Evolutionary conservation across 2,888 invertebrate genomes (phyloP).

Genomic region (Trileptium ribeirensis): DNA sequence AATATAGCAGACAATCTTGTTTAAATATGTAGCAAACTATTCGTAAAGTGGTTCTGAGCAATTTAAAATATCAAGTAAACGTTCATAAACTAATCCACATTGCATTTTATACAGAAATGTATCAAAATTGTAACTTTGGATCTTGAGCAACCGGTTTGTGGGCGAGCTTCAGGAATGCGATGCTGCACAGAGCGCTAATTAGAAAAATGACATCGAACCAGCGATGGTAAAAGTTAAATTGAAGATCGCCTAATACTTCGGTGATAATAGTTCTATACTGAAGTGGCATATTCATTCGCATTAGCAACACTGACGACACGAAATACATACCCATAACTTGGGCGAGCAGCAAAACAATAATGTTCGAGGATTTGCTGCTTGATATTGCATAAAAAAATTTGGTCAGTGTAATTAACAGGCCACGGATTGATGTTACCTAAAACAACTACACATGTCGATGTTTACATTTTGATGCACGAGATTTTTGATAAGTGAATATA

Average conservation of each 20-base stretch:
- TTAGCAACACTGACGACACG: slow-evolving; percentile 87
- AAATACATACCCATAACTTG: slow-evolving; percentile 99
- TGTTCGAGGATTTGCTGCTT: slow-evolving; percentile 94
- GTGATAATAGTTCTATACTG: slow-evolving; percentile 89
- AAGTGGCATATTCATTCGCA: slow-evolving; percentile 98
- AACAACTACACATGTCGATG: too few relatives aligned
- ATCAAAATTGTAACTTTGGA: slow-evolving; percentile 13
- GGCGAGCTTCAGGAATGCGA: slow-evolving; percentile 86
- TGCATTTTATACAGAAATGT: too few relatives aligned
- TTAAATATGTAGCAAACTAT: too few relatives aligned
- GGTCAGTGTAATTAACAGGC: slow-evolving; percentile 85
- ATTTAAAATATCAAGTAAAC: too few relatives aligned
- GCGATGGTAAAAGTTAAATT: slow-evolving; percentile 96
- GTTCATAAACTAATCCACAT: too few relatives aligned
- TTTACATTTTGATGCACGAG: too few relatives aligned
- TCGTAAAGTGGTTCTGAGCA: too few relatives aligned
- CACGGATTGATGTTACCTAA: slow-evolving; percentile 75
- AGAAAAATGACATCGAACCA: slow-evolving; percentile 99
- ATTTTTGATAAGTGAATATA: too few relatives aligned
- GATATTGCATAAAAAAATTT: slow-evolving; percentile 99
- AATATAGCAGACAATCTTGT: too few relatives aligned
- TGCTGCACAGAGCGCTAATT: slow-evolving; percentile 88
- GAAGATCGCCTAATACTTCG: slow-evolving; percentile 86
- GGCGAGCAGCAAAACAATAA: slow-evolving; percentile 88
- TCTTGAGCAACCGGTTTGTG: slow-evolving; percentile 66